Percentiles rank a stretch among this genome's conserved stretches.
Conservation (phyloP, 1,140 invertebrate genomes). For the Frieseomelitta varia region DNA sequence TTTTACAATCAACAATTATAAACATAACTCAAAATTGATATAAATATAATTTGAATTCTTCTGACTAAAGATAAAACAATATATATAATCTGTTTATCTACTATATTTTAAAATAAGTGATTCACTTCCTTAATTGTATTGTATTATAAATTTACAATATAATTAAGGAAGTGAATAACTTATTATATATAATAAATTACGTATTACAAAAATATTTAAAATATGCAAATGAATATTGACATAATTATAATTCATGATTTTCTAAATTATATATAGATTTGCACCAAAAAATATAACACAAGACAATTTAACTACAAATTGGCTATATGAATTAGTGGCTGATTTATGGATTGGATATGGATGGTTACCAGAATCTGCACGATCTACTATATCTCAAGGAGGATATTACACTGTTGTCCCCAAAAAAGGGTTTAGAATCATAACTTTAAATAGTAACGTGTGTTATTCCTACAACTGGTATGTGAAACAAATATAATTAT, state of each 20-base stretch:
- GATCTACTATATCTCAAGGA: constrained; percentile 84
- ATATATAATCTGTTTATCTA: not conserved
- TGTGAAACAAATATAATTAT: constrained; percentile 59
- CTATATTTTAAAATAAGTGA: not conserved
- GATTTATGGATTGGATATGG: constrained; percentile 84
- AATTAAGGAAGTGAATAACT: too few species aligned
- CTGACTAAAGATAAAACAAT: not conserved
- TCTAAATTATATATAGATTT: constrained; percentile 79
- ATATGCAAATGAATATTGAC: not conserved
- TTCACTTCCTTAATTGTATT: too few species aligned
- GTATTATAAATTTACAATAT: not conserved
- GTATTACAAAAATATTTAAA: not conserved
- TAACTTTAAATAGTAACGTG: constrained; percentile 89
- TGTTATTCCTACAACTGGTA: constrained; percentile 89
- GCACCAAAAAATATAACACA: constrained; percentile 81
- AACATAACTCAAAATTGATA: too few species aligned
- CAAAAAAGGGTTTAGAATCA: constrained; percentile 86
- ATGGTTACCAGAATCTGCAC: constrained; percentile 86
- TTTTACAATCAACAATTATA: too few species aligned
- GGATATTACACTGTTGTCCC: constrained; percentile 88
- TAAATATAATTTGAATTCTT: not conserved
- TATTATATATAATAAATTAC: too few species aligned
- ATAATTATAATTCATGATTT: not conserved
- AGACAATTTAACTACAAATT: constrained; percentile 83
- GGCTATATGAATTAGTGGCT: constrained; percentile 87